These are phyloP conservation scores for Harpagus bidentatus DNA, from an alignment of 2,113 vertebrate genomes.

Conservation along the genomic window DNA sequence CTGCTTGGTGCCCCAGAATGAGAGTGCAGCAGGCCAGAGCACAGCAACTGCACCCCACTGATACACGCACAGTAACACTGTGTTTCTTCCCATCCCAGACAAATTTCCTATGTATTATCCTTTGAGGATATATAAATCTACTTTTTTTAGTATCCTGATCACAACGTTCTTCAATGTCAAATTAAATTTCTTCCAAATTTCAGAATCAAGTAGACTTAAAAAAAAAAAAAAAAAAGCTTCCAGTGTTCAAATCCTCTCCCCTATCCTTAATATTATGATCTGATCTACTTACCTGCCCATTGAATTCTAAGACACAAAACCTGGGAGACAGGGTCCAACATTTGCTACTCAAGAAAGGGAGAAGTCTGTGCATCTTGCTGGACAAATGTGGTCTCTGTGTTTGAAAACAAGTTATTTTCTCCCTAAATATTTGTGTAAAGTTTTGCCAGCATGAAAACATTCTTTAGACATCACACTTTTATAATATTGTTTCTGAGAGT, in stretches of 20 bases:
- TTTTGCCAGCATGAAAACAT: not conserved
- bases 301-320: not conserved
- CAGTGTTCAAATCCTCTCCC: not conserved
- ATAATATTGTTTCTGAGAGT: not conserved
- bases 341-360: not conserved
- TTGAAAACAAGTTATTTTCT: not conserved
- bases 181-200: not conserved
- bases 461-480: not conserved
- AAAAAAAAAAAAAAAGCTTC: not conserved
- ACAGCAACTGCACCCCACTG: not conserved
- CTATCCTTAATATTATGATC: not conserved
- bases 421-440: not conserved
- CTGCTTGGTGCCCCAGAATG: not conserved
- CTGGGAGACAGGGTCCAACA: not conserved
- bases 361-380: not conserved
- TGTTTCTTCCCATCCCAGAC: not conserved
- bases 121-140: not conserved
- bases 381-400: not conserved
- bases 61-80: rapidly evolving
- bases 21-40: not conserved
- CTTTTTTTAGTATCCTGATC: not conserved
- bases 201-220: not conserved
- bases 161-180: not conserved
- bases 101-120: not conserved
- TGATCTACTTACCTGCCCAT: not conserved